Base-by-base conservation (phyloP, 2,113 vertebrate species). In the Smithornis capensis region DNA sequence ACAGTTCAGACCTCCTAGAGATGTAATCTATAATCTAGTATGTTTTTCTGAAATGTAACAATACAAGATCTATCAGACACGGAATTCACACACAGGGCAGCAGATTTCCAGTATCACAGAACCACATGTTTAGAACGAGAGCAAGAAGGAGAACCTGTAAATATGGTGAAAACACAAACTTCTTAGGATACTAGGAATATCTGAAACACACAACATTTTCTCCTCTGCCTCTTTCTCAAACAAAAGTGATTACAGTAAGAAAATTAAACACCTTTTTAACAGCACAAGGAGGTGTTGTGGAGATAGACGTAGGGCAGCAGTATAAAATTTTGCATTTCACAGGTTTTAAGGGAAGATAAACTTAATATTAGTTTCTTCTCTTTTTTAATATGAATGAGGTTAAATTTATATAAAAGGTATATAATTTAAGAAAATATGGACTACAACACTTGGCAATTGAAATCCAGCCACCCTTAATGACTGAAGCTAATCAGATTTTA, bases 401-500 rank as follows among this genome's bases (percentile, higher is more conserved):
- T 57, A 75, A 80, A 84, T 55, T 88, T 33, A 59, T 45, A 83
- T 81, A 86, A 84, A 37, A 92, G 37, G 37, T 55, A 9, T 28
- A 68, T 9, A 0, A 80, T 79, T 90, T 86, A 79, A 70, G 37
- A 78, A 50, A 90, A 75, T 79, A 83, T 6, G 52, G 78, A 81
- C 35, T 81, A 55, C 44, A 64, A 13, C 25, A 64, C 53, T 84
- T 62, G 35, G 38, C 56, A 95, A 65, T 22, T 82, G 77, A 97
- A 94, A 93, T 80, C 79, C 71, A 97, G 91, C 60, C 62, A 96
- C 83, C 64, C 56, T 85, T 92, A 96, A 77, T 74, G 81, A 94
- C 55, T 7, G 9, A 68, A 76, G 78, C 35, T 93, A 95, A 87
- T 92, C 73, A 89, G 92, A 97, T 95, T 97, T 95, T 96, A 87